phyloP scores from a whole-genome alignment of 30 jellyfish, hydroid and myxozoan species.

The Kudoa iwatai region DNA sequence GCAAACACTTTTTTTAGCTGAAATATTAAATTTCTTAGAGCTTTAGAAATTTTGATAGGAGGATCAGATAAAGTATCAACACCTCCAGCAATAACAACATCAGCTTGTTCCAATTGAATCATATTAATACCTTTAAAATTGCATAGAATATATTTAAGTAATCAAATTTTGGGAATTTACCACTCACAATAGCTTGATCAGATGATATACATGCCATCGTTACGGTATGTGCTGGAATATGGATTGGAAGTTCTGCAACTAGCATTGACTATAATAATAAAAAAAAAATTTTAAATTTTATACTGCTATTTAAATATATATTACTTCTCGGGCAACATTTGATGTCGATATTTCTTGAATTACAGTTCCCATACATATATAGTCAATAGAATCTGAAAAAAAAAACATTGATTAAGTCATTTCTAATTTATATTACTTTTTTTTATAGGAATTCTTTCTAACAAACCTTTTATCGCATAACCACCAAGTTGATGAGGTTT shows the following conservation, averaged over 20 bases:
- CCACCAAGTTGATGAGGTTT: no score
- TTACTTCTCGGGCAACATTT: conserved; percentile 66
- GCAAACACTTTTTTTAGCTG: no score
- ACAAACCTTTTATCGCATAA: no score
- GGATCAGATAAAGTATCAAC: conserved; percentile 78
- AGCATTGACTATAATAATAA: conserved; percentile 23
- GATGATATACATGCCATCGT: conserved; percentile 79
- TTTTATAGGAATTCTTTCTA: no score
- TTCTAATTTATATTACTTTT: no score
- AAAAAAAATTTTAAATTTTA: not conserved
- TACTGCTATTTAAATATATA: no score
- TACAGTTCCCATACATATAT: conserved; percentile 53
- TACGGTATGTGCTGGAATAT: conserved; percentile 60
- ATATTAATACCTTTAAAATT: conserved; percentile 12
- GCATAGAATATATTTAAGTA: not conserved
- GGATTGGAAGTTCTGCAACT: conserved; percentile 40
- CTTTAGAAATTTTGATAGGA: conserved; percentile 41
- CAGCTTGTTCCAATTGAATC: conserved; percentile 32
- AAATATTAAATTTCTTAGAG: conserved; percentile 29
- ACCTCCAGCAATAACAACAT: conserved; percentile 55
- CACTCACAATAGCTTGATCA: conserved; percentile 50
- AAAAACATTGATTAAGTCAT: no score
- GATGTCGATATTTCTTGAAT: conserved; percentile 48
- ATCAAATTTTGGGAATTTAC: conserved; percentile 3
- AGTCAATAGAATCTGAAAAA: conserved; percentile 24